Base-by-base conservation (phyloP, 2,888 invertebrate species). In the Amaurobius ferox region DNA sequence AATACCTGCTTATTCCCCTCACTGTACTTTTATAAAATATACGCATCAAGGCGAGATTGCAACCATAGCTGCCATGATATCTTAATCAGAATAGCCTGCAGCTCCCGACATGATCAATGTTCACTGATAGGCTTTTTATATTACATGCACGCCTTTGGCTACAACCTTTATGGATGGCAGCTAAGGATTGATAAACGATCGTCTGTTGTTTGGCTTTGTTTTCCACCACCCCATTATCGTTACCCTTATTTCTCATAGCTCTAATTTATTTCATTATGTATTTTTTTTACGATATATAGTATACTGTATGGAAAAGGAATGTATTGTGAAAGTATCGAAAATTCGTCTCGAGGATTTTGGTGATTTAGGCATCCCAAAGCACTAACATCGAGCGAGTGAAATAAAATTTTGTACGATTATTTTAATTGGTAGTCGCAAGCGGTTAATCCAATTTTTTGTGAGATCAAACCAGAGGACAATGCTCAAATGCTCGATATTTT, bases 121-220 rank as follows among this genome's bases (percentile, higher is more conserved):
- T 74, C 71, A 64, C 64, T 70, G 73, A 81, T 76, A 71, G 74
- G 40, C 68, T 67, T 66, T n/a, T 73, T 55, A 30, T 66, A 71
- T 80, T 70, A 73, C 26, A 39, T 30, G 35, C 35, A 39, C 55
- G 80, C 80, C 68, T 40, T 67, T 64, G 76, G 81, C 70, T 35
- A 67, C 66, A 76, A 32, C 62, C 23, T 35, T 81, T 81, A 81
- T 81, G 68, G 81, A 81, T 81, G 76, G 39, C 64, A 26, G 35
- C 55, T 28, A 67, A 62, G 68, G 76, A 76, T 70, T 81, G 70
- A 70, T 76, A 70, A 70, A 55, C 23, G 55, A 19, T 55, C 16
- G 6, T 55, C 55, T 16, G 23, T 23, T 23, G 55, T 16, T 55
- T 55, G 19, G 55, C 55, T 55, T 55, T 55, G 23, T 55, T 55